phyloP scores from a whole-genome alignment of 2,888 invertebrate genomes.

The Tipula lateralis region DNA sequence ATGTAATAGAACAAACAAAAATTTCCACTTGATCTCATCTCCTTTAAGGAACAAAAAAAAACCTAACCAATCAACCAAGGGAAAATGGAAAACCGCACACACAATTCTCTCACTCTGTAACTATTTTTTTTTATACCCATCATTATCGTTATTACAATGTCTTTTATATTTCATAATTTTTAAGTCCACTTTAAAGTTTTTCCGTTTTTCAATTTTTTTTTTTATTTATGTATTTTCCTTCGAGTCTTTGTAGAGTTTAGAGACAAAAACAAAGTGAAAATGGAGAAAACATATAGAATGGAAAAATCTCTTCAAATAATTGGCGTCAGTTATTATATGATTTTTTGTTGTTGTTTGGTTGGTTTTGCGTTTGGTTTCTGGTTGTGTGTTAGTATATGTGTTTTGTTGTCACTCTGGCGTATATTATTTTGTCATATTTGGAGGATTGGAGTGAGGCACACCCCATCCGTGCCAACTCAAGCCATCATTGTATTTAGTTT shows the following conservation, averaged over 20 bases:
- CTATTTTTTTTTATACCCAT: not conserved
- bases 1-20: not conserved
- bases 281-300: not conserved
- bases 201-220: constrained; percentile 6
- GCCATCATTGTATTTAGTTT: not conserved
- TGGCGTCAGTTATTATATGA: constrained; percentile 11
- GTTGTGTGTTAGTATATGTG: not conserved
- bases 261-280: not conserved
- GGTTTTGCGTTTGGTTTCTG: not conserved
- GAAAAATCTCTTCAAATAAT: constrained; percentile 19
- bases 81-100: not conserved
- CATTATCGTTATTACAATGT: constrained; percentile 24
- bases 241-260: not conserved
- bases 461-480: not conserved
- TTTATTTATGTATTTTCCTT: not conserved
- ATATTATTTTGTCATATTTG: not conserved
- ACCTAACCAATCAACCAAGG: not conserved
- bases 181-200: constrained; percentile 24
- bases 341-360: constrained; percentile 9
- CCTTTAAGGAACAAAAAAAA: not conserved
- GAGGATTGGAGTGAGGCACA: not conserved
- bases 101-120: not conserved
- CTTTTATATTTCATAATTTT: constrained; percentile 24
- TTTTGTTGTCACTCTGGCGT: constrained; percentile 3
- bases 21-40: constrained; percentile 24